Evolutionary conservation across 1,140 invertebrate genomes (phyloP), one percentile per base, ranked within the genome.

Genomic region (Araneus ventricosus): DNA sequence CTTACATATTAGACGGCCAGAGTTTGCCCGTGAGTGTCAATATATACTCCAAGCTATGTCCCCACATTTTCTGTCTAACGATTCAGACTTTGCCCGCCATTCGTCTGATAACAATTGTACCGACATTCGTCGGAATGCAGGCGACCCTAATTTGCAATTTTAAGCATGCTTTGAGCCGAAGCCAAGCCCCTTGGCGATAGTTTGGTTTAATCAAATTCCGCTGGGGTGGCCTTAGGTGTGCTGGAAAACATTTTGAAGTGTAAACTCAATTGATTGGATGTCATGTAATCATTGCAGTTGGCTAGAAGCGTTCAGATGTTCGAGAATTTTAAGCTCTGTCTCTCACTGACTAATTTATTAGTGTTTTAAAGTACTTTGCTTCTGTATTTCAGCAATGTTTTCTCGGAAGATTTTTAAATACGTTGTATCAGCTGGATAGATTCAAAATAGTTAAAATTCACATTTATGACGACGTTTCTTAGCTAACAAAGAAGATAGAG

Each of bases 161-260:
- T 37, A 75, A 75, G n/a, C 70, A 6, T 34, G 30, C 20, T 34
- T 75, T 75, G 30, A 75, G 27, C 30, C 4, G 20, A 17, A 14
- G 22, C 27, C 27, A 34, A 75, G 34, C 70, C 70, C 63, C 70
- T 75, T 20, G 34, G 70, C 30, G 34, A 37, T 34, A 6, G 10
- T 75, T 75, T 20, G 30, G 30, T 75, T 75, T 75, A 75, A 75
- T 75, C 27, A 75, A 75, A 75, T 75, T 34, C 70, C 20, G 30
- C 30, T 34, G 34, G 10, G 14, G 70, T 75, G 30, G 27, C 67
- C 10, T 7, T 70, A 30, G 10, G 27, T 17, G 30, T 30, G 8
- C 3, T 20, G 14, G 70, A 75, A 34, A 75, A 75, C 8, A 34
- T 75, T 34, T 34, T 17, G 70, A 75, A 5, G 10, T 17, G 67